A percentile compares a stretch with the other conserved stretches of the same genome.
These are phyloP conservation scores for Portunus trituberculatus DNA, from an alignment of 1,140 invertebrate genomes.

Conservation along the genomic window DNA sequence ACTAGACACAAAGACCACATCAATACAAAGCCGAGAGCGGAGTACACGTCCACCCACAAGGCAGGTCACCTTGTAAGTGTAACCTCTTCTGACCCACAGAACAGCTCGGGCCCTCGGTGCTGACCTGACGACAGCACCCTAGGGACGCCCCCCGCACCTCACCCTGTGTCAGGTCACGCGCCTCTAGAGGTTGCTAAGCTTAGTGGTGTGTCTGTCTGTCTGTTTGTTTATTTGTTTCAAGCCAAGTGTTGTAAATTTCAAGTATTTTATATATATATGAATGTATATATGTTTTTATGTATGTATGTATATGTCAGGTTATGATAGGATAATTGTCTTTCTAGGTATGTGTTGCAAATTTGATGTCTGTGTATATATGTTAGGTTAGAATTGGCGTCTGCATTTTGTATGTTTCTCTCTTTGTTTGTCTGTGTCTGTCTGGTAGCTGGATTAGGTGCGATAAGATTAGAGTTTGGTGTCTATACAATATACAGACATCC, in stretches of 20 bases:
- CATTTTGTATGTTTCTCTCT: conserved; percentile 4
- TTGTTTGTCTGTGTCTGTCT: conserved; percentile 32
- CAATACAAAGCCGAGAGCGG: too few species aligned
- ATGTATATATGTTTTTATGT: conserved; percentile 51
- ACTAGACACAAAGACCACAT: too few species aligned
- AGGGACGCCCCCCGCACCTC: not conserved
- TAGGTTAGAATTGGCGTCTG: not conserved
- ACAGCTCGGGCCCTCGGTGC: too few species aligned
- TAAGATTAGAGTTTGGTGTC: not conserved
- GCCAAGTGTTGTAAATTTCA: not conserved
- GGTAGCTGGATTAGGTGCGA: not conserved
- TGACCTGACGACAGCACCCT: not conserved
- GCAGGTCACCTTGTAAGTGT: too few species aligned
- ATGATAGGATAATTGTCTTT: not conserved
- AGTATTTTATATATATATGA: conserved; percentile 48
- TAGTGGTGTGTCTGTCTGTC: not conserved
- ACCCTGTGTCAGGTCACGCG: not conserved
- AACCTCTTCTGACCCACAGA: too few species aligned
- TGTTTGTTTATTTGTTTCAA: not conserved
- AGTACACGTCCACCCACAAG: too few species aligned
- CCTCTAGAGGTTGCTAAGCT: not conserved
- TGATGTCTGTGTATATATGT: conserved; percentile 24
- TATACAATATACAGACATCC: not conserved
- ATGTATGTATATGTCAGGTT: conserved; percentile 13
- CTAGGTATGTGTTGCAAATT: not conserved